Evolutionary conservation across 2,113 vertebrate genomes (phyloP).

Genomic region (Malurus alboscapulatus): DNA sequence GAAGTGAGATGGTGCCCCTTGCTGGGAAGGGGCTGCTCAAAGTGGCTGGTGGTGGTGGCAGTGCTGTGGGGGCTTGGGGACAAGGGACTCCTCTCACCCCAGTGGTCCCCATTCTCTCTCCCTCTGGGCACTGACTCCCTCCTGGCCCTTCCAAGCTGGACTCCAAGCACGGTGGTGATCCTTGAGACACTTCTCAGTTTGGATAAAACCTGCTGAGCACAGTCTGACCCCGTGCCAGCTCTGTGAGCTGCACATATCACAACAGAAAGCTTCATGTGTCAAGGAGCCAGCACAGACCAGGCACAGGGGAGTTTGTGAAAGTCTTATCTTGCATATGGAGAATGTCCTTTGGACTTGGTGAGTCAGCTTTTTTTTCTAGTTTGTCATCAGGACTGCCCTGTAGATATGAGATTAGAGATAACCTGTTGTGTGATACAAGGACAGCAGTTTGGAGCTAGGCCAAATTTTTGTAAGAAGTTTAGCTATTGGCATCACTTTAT

Average conservation of each 20-base stretch:
- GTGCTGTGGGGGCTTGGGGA: rapidly evolving
- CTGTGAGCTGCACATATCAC: neutral
- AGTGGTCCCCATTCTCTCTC: rapidly evolving
- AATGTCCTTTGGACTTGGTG: neutral
- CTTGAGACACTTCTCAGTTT: rapidly evolving
- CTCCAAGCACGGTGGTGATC: neutral
- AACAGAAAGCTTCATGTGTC: rapidly evolving
- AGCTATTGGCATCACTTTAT: neutral
- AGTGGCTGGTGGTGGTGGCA: neutral
- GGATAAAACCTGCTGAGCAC: neutral
- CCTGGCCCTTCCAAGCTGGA: neutral
- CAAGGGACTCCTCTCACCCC: neutral
- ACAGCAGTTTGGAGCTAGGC: neutral
- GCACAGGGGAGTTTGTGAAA: neutral
- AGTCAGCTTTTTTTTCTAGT: neutral
- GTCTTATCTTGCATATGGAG: neutral
- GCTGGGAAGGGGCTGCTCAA: neutral
- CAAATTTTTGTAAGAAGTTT: neutral
- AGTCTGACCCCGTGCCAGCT: neutral
- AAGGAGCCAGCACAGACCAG: neutral
- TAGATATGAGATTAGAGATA: neutral
- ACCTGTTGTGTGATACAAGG: neutral
- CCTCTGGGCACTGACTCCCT: neutral
- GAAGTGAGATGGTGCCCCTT: rapidly evolving
- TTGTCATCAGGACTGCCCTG: neutral